A percentile compares a stretch with the other conserved stretches of the same genome.
Evolutionary conservation across 2,888 invertebrate genomes (phyloP).

Genomic region (Calliopum simillimum): DNA sequence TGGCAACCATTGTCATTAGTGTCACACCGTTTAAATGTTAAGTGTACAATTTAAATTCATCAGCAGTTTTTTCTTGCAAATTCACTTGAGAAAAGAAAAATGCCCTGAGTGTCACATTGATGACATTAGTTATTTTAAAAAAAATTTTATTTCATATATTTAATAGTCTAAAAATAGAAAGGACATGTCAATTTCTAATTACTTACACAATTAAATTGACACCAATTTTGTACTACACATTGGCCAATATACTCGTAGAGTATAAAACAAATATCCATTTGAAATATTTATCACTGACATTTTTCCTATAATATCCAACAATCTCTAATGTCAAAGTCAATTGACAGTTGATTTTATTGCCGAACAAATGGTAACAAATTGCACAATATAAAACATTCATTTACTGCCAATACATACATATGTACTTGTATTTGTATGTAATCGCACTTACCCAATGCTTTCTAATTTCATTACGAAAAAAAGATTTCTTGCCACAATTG

Average conservation of each 20-base stretch:
- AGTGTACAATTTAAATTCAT: too few relatives aligned
- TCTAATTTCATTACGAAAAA: slow-evolving; percentile 2
- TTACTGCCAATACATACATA: background rate
- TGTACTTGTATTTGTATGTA: too few relatives aligned
- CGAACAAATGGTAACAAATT: background rate
- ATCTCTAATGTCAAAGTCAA: slow-evolving; percentile 6
- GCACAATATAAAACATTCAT: background rate
- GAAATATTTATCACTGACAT: too few relatives aligned
- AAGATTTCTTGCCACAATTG: background rate
- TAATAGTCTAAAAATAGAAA: background rate
- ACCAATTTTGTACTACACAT: too few relatives aligned
- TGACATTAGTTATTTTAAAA: background rate
- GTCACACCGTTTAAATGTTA: too few relatives aligned
- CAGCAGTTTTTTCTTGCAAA: too few relatives aligned
- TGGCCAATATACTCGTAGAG: too few relatives aligned
- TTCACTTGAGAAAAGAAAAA: too few relatives aligned
- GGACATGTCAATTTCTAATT: background rate
- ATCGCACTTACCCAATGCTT: background rate
- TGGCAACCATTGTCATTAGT: too few relatives aligned
- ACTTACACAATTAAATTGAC: background rate
- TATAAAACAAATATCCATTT: too few relatives aligned
- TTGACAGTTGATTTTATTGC: slow-evolving; percentile 4
- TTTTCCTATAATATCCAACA: too few relatives aligned
- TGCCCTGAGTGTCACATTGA: too few relatives aligned
- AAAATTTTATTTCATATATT: background rate